phyloP scores from a whole-genome alignment of 53 echinoderm and acorn worm species.

The Glandiceps talaboti region DNA sequence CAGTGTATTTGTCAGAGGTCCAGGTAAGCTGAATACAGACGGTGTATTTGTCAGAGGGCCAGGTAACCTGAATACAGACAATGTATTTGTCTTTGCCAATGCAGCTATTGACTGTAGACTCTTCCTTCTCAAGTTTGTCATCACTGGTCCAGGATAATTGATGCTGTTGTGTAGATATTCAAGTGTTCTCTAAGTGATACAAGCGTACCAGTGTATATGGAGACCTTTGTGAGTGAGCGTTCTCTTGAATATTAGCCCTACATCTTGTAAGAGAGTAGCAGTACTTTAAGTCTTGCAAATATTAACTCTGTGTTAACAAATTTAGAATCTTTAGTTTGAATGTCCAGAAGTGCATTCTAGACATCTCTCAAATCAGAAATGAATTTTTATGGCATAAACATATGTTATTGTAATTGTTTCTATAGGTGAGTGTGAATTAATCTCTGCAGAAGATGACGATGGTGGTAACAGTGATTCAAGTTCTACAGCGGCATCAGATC shows the following conservation, averaged over 20 bases:
- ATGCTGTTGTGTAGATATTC: too few relatives aligned
- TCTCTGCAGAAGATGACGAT: conserved; percentile 1
- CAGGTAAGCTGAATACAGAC: too few relatives aligned
- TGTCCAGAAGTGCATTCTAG: neutral
- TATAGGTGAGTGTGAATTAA: neutral
- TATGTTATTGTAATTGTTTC: too few relatives aligned
- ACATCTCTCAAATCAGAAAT: too few relatives aligned
- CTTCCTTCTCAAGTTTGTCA: conserved; percentile 91
- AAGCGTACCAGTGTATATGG: too few relatives aligned
- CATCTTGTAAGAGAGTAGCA: neutral
- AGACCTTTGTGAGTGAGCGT: too few relatives aligned
- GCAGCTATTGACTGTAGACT: conserved; percentile 97
- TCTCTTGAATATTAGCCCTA: too few relatives aligned
- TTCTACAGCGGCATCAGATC: neutral
- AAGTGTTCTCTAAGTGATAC: too few relatives aligned
- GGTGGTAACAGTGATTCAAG: neutral
- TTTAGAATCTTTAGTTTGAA: neutral
- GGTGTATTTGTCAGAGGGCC: too few relatives aligned
- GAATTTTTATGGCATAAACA: too few relatives aligned
- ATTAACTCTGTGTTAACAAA: neutral
- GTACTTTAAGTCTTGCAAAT: too few relatives aligned
- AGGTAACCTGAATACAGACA: conserved; percentile 94
- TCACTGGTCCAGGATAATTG: conserved; percentile 71
- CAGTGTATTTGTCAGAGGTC: too few relatives aligned
- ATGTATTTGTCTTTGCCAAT: conserved; percentile 90